Percentiles rank a stretch among this genome's conserved stretches.
These are phyloP conservation scores for Zaprionus kolodkinae DNA, from an alignment of 1,140 invertebrate species.

Conservation along the genomic window DNA sequence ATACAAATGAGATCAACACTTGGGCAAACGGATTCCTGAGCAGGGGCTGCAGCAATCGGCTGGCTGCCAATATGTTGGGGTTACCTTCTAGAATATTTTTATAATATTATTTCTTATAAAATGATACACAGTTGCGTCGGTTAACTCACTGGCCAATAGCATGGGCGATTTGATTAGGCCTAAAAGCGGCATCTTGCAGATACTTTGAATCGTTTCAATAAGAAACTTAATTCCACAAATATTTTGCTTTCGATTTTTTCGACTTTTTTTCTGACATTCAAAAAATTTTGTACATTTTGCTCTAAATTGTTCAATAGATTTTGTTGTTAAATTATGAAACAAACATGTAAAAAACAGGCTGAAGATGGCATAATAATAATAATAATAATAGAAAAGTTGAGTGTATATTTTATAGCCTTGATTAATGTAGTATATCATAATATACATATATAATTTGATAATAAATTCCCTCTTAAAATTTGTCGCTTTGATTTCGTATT, in stretches of 20 bases:
- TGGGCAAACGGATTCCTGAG: constrained; percentile 46
- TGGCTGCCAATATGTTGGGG: constrained; percentile 24
- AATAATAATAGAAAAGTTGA: no score
- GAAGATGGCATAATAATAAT: no score
- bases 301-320: background rate
- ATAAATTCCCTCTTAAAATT: background rate
- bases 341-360: no score
- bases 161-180: constrained; percentile 10
- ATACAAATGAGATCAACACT: constrained; percentile 44
- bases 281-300: constrained; percentile 25
- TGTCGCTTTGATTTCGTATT: background rate
- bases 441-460: background rate
- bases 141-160: constrained; percentile 37
- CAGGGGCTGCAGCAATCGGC: constrained; percentile 18
- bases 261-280: constrained; percentile 9
- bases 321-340: background rate
- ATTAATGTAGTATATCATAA: no score
- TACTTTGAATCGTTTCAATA: background rate
- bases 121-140: background rate
- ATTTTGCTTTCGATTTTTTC: background rate
- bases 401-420: no score
- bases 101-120: background rate
- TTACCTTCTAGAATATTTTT: background rate
- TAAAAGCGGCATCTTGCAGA: background rate
- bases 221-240: constrained; percentile 2